Evolutionary conservation across 2,113 vertebrate species (phyloP).

Genomic region (Pipa parva): DNA sequence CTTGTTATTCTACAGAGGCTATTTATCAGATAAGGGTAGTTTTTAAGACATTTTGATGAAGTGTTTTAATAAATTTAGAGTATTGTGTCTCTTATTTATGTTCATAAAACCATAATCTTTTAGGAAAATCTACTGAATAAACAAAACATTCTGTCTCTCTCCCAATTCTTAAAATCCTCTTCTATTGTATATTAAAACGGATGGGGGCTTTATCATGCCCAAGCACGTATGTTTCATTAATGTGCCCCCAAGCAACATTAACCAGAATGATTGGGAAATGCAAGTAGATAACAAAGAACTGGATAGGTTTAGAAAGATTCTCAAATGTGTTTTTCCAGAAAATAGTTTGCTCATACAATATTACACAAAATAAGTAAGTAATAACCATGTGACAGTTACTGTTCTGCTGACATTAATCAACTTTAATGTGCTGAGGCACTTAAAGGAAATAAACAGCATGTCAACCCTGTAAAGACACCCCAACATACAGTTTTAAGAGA

Average conservation of each 20-base stretch:
- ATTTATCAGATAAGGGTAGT: background rate
- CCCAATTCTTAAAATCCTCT: constrained; percentile 4
- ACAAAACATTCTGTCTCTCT: background rate
- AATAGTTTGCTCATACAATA: background rate
- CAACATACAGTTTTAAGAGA: background rate
- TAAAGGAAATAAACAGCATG: constrained; percentile 6
- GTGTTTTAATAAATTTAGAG: background rate
- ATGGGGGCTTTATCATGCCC: constrained; percentile 12
- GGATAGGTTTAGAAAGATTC: background rate
- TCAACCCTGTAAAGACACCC: background rate
- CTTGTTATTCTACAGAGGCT: background rate
- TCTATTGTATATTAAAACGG: constrained; percentile 5
- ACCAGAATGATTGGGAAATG: constrained; percentile 24
- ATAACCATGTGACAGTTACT: constrained; percentile 9
- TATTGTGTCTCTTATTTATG: background rate
- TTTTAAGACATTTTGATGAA: background rate
- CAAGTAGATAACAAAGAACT: constrained; percentile 3
- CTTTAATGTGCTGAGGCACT: background rate
- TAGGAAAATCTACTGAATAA: background rate
- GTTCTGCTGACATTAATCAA: background rate
- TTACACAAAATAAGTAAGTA: background rate
- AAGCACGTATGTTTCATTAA: constrained; percentile 19
- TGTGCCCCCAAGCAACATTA: constrained; percentile 14
- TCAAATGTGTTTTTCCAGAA: constrained; percentile 7
- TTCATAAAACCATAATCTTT: background rate